Evolutionary conservation across 2,888 invertebrate species (phyloP).

Genomic region (Tachina grossa): DNA sequence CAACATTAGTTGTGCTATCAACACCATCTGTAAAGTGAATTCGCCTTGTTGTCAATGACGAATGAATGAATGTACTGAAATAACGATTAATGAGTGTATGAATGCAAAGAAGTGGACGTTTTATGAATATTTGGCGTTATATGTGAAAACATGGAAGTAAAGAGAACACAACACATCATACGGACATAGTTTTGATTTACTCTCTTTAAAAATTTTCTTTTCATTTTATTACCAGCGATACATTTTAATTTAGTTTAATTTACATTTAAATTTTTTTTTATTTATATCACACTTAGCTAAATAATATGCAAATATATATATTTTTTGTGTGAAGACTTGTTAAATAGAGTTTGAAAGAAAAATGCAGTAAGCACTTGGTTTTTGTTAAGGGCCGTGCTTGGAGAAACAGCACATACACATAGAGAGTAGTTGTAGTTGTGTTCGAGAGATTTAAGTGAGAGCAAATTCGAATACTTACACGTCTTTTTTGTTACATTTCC

Average conservation of each 20-base stretch:
- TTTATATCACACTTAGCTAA: not conserved
- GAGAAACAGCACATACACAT: conserved; percentile 66
- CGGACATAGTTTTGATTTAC: conserved; percentile 44
- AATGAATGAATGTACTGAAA: conserved; percentile 3
- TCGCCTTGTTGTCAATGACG: not conserved
- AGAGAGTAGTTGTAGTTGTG: conserved; percentile 66
- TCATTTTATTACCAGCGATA: not conserved
- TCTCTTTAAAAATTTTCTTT: not conserved
- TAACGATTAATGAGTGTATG: not conserved
- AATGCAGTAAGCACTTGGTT: conserved; percentile 39
- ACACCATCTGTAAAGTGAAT: too few relatives aligned
- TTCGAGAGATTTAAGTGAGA: conserved; percentile 63
- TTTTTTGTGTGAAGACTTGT: conserved; percentile 36
- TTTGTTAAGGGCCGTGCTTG: conserved; percentile 66
- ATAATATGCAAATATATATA: not conserved
- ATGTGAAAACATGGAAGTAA: conserved; percentile 20
- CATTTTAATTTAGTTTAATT: not conserved
- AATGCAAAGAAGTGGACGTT: not conserved
- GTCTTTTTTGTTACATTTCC: conserved; percentile 92
- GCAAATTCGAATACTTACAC: conserved; percentile 88
- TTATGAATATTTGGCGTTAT: not conserved
- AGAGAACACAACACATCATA: conserved; percentile 44
- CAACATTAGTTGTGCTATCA: too few relatives aligned
- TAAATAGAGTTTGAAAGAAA: conserved; percentile 26
- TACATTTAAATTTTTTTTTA: too few relatives aligned